Evolutionary conservation across 2,888 invertebrate species (phyloP).

Genomic region (Cerceris ruficornis): DNA sequence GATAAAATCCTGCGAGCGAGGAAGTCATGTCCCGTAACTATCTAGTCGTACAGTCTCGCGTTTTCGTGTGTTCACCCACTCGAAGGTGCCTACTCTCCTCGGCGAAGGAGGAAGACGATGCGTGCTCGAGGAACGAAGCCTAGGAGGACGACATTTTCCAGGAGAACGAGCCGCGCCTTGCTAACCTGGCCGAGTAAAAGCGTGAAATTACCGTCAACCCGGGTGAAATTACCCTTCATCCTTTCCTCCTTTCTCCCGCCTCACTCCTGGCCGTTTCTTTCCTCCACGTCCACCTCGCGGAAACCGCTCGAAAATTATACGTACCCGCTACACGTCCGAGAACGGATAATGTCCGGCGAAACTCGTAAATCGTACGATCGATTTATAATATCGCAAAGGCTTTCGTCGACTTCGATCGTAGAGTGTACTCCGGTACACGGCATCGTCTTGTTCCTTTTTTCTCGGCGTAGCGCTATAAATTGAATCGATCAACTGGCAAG

Average conservation of each 20-base stretch:
- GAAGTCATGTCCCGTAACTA: slow-evolving; percentile 77
- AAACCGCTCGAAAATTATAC: slow-evolving; percentile 71
- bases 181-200: slow-evolving; percentile 74
- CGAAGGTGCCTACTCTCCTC: slow-evolving; percentile 54
- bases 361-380: slow-evolving; percentile 35
- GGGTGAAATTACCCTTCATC: slow-evolving; percentile 67
- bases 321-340: slow-evolving; percentile 59
- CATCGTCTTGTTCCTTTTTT: too few species aligned
- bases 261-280: slow-evolving; percentile 34
- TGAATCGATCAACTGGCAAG: too few species aligned
- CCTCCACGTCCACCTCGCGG: slow-evolving; percentile 52
- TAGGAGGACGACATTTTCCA: slow-evolving; percentile 74
- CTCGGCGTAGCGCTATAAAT: too few species aligned
- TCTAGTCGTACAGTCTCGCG: slow-evolving; percentile 69
- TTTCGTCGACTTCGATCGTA: not conserved
- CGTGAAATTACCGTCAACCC: slow-evolving; percentile 75
- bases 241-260: slow-evolving; percentile 5
- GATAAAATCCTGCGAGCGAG: slow-evolving; percentile 71
- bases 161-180: slow-evolving; percentile 68
- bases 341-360: slow-evolving; percentile 62
- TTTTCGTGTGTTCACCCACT: slow-evolving; percentile 65
- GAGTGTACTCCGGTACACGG: too few species aligned
- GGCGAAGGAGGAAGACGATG: slow-evolving; percentile 35
- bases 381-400: slow-evolving; percentile 18
- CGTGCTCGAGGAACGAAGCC: slow-evolving; percentile 38